Conservation (phyloP, 2,888 invertebrate genomes). For the Ariolimax columbianus region DNA sequence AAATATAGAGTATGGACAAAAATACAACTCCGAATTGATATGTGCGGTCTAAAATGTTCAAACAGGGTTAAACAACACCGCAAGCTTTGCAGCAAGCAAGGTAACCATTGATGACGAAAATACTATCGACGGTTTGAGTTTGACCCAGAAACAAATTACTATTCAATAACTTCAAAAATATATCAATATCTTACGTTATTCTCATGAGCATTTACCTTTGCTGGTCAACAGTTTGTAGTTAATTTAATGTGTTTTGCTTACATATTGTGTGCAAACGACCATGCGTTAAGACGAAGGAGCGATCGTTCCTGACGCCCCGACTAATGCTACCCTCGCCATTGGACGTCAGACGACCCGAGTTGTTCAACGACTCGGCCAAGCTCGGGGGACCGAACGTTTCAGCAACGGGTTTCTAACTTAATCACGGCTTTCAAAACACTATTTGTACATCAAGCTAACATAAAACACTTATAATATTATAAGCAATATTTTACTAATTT, state of each 20-base stretch:
- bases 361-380: slow-evolving; percentile 42
- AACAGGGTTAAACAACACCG: too few species aligned
- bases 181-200: neutral
- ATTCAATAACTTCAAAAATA: neutral
- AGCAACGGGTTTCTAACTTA: slow-evolving; percentile 25
- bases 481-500: neutral
- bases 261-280: neutral
- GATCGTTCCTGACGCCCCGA: slow-evolving; percentile 3
- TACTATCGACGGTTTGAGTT: slow-evolving; percentile 7
- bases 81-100: neutral
- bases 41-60: too few species aligned
- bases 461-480: neutral
- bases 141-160: slow-evolving; percentile 18
- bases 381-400: slow-evolving; percentile 40
- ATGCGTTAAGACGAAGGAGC: neutral
- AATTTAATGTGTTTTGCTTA: neutral
- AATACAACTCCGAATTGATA: too few species aligned
- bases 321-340: slow-evolving; percentile 44
- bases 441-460: neutral
- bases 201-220: neutral
- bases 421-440: neutral
- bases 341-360: slow-evolving; percentile 42
- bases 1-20: too few species aligned
- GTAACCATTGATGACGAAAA: slow-evolving; percentile 17
- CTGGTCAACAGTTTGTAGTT: neutral